These are phyloP conservation scores for Microctonus aethiopoides DNA, from an alignment of 2,888 invertebrate genomes.

Conservation along the genomic window DNA sequence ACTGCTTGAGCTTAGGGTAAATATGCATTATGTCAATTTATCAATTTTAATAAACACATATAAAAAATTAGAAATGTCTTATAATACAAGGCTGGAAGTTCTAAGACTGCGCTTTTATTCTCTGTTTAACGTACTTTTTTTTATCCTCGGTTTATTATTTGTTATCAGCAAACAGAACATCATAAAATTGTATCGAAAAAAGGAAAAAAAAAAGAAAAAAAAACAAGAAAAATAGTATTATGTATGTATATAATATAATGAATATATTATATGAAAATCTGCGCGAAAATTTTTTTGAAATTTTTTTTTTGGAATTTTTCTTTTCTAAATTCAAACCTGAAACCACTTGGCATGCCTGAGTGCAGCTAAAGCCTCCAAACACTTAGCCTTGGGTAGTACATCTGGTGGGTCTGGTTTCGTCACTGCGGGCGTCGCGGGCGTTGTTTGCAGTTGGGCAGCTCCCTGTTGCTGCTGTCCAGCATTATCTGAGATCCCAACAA, in stretches of 20 bases:
- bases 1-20: conserved; percentile 14
- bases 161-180: background rate
- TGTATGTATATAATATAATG: background rate
- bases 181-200: background rate
- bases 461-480: conserved; percentile 68
- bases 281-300: conserved; percentile 22
- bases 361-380: conserved; percentile 99
- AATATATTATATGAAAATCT: background rate
- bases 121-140: background rate
- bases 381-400: conserved; percentile 98
- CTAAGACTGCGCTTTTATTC: conserved; percentile 57
- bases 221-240: background rate
- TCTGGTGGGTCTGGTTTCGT: conserved; percentile 82
- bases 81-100: conserved; percentile 66
- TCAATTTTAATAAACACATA: background rate
- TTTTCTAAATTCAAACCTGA: conserved; percentile 83
- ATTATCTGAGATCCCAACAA: conserved; percentile 68
- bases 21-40: conserved; percentile 31
- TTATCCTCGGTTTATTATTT: conserved; percentile 6
- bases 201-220: background rate
- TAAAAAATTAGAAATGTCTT: conserved; percentile 32
- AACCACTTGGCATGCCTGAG: conserved; percentile 99
- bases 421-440: conserved; percentile 79
- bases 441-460: conserved; percentile 70
- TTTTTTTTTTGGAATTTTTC: conserved; percentile 49